phyloP scores from a whole-genome alignment of 2,113 vertebrate genomes.

The Rhinoderma darwinii region DNA sequence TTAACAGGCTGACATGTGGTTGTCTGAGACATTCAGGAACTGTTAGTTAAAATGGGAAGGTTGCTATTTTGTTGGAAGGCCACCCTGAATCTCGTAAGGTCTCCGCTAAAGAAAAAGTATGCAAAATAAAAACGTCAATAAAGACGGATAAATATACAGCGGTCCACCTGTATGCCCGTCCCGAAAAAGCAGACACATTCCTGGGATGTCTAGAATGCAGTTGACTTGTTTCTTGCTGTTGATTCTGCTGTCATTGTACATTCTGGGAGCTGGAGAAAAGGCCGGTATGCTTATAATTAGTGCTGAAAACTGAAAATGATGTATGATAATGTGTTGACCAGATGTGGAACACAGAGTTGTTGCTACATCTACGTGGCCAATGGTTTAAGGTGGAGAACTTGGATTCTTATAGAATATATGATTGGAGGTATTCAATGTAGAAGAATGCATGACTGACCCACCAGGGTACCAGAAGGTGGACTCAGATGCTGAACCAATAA shows the following conservation, averaged over 20 bases:
- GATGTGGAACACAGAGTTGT: background rate
- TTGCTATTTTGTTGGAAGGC: slow-evolving; percentile 13
- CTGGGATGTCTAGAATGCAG: background rate
- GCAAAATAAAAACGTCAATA: slow-evolving; percentile 47
- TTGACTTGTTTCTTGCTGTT: background rate
- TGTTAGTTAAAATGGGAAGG: slow-evolving; percentile 15
- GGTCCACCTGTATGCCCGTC: slow-evolving; percentile 31
- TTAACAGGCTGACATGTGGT: slow-evolving; percentile 7
- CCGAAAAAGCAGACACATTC: background rate
- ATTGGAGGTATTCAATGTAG: no score
- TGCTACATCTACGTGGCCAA: background rate
- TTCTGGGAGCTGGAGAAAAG: background rate
- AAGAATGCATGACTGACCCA: no score
- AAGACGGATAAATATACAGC: slow-evolving; percentile 29
- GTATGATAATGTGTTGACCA: slow-evolving; percentile 9
- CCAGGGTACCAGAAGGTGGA: no score
- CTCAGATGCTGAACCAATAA: no score
- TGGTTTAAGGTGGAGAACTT: no score
- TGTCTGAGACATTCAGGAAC: slow-evolving; percentile 10
- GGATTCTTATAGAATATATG: no score
- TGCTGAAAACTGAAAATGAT: background rate
- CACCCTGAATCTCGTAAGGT: slow-evolving; percentile 9
- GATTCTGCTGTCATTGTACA: background rate
- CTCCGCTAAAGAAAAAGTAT: slow-evolving; percentile 23
- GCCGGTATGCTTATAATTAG: slow-evolving; percentile 25